These are phyloP conservation scores for Sciurus vulgaris DNA, from an alignment of 2,797 vertebrate species.

Conservation along the genomic window DNA sequence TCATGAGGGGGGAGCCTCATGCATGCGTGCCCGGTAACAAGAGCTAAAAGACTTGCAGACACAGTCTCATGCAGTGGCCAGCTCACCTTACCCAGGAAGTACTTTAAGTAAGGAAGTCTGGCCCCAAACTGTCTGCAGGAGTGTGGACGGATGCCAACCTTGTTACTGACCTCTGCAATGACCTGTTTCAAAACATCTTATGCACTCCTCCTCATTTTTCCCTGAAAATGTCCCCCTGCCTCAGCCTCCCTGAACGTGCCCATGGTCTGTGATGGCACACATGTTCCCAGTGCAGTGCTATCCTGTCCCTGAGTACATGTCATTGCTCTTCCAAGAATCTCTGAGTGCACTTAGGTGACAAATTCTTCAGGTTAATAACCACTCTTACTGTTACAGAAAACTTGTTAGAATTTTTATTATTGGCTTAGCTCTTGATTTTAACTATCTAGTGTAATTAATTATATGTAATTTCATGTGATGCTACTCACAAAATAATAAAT, in stretches of 20 bases:
- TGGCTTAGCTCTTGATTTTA: not conserved
- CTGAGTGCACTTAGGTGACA: not conserved
- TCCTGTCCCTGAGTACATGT: not conserved
- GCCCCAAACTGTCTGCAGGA: no score
- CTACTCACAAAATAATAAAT: not conserved
- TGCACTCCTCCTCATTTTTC: not conserved
- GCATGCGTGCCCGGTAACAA: not conserved
- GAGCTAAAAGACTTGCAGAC: not conserved
- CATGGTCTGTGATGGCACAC: not conserved
- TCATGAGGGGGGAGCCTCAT: not conserved
- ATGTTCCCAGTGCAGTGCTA: not conserved
- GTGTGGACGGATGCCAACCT: no score
- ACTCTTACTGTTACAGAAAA: not conserved
- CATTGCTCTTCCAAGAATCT: not conserved
- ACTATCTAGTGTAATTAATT: not conserved
- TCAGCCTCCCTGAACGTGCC: not conserved
- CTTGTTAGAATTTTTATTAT: not conserved
- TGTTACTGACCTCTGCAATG: not conserved
- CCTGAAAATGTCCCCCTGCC: no score
- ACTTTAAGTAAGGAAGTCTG: not conserved
- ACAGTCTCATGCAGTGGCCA: not conserved
- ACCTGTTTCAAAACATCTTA: not conserved
- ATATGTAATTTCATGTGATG: not conserved
- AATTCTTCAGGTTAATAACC: not conserved
- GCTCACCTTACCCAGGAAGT: no score